Evolutionary conservation across 1,140 invertebrate genomes (phyloP), one percentile per base, ranked within the genome.

Genomic region (Calephelis nemesis): DNA sequence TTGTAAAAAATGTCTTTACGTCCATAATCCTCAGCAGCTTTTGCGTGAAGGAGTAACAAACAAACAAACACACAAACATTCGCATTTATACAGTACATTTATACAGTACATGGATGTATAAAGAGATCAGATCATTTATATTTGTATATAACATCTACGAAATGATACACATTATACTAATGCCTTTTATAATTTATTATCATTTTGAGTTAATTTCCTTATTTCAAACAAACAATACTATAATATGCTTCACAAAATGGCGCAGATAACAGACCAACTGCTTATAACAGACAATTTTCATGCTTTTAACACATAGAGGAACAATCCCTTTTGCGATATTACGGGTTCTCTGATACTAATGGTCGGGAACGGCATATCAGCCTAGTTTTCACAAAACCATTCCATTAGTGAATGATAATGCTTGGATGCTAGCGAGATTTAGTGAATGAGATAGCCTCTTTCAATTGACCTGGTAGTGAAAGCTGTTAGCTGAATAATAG

Each of bases 371-470:
- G 50, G 50, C 15, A n/a, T 30, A 54, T 54, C n/a, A n/a, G 50
- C 13, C 50, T 19, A 54, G 50, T 30, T 54, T 54, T 54, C 15
- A 54, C 50, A 54, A 19, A 54, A 30, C 50, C 15, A 54, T 54
- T 54, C 50, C 50, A 54, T 54, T 54, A 54, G 50, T 30, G 49
- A 52, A 52, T 15, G 15, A 54, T 54, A 54, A 30, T 10, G 15
- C 15, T 54, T 19, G 19, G 19, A 30, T 10, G 15, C 15, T 54
- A 54, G 19, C 19, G 50, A 54, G 50, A 54, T 54, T 54, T 13
- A 54, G 50, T 54, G 50, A 30, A 54, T 54, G 15, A 54, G 50
- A 54, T 54, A 54, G 15, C 50, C 50, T 54, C 50, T 54, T 54
- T 54, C 50, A 54, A 10, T 54, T 54, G 50, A 10, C 19, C 50